These are phyloP conservation scores for Phyto melanocephala DNA, from an alignment of 2,888 invertebrate genomes.

Conservation along the genomic window DNA sequence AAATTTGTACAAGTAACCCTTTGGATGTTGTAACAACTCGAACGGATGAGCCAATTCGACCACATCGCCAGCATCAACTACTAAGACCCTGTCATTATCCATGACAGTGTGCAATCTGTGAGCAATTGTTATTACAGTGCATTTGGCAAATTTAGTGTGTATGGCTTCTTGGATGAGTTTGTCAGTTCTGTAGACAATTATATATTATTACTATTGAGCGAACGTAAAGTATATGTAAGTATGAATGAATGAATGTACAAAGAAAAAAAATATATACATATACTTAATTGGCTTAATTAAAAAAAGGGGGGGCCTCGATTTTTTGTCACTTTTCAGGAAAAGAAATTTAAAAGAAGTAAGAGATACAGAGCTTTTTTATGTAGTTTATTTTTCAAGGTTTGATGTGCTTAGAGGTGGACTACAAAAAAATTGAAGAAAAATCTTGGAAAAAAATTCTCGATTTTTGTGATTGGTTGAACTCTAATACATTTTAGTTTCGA, in stretches of 20 bases:
- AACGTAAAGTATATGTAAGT: no score
- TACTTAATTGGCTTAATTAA: not conserved
- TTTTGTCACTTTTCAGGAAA: no score
- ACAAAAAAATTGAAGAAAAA: no score
- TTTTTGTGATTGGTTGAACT: no score
- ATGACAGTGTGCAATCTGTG: conserved; percentile 95
- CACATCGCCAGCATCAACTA: conserved; percentile 86
- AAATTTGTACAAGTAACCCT: conserved; percentile 83
- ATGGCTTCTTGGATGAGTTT: conserved; percentile 90
- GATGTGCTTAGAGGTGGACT: no score
- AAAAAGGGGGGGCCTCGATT: no score
- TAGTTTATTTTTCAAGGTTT: no score
- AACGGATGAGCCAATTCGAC: conserved; percentile 90
- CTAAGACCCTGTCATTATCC: conserved; percentile 91
- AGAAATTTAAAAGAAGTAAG: no score
- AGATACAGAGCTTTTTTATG: no score
- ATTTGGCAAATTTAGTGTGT: conserved; percentile 86
- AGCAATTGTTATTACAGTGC: conserved; percentile 95
- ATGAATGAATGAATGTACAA: no score
- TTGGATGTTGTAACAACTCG: conserved; percentile 81
- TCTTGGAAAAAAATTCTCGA: no score
- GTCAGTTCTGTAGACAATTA: conserved; percentile 83
- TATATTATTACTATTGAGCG: conserved; percentile 22
- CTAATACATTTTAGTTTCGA: no score
- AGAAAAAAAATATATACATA: not conserved